Conservation (phyloP, 2,888 invertebrate genomes). For the Drosophila greeni region DNA sequence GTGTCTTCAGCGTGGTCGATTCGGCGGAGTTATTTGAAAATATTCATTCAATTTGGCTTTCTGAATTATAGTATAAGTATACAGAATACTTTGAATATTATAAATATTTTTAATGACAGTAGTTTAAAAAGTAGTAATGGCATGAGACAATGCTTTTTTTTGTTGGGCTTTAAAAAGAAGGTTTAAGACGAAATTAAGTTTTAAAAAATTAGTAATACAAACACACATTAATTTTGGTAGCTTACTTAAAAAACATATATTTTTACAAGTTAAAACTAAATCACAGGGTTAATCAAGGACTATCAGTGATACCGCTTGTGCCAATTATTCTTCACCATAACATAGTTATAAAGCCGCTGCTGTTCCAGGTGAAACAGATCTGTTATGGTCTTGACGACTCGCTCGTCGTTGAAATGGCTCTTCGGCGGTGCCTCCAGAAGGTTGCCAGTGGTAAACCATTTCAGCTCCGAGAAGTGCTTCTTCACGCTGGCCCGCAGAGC, state of each 20-base stretch:
- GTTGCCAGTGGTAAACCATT: conserved; percentile 55
- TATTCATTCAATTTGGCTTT: no score
- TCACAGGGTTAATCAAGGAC: conserved; percentile 11
- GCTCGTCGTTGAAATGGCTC: conserved; percentile 55
- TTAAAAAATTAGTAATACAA: not conserved
- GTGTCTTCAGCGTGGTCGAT: not conserved
- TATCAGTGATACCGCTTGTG: conserved; percentile 2
- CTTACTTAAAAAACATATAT: not conserved
- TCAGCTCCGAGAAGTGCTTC: conserved; percentile 45
- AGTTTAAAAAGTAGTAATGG: no score
- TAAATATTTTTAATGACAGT: no score
- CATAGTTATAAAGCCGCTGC: conserved; percentile 52
- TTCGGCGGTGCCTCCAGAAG: conserved; percentile 60
- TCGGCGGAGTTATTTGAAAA: not conserved
- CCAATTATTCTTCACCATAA: conserved; percentile 32
- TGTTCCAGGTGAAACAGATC: conserved; percentile 51
- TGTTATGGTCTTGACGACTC: conserved; percentile 39
- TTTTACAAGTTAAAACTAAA: conserved; percentile 8
- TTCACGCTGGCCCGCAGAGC: conserved; percentile 52
- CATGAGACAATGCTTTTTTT: no score
- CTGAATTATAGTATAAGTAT: no score
- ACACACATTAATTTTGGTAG: not conserved
- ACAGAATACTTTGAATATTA: no score
- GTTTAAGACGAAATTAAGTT: no score
- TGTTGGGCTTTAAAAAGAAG: no score